Conservation (phyloP, 2,888 invertebrate genomes). For the Petrophora chlorosata region DNA sequence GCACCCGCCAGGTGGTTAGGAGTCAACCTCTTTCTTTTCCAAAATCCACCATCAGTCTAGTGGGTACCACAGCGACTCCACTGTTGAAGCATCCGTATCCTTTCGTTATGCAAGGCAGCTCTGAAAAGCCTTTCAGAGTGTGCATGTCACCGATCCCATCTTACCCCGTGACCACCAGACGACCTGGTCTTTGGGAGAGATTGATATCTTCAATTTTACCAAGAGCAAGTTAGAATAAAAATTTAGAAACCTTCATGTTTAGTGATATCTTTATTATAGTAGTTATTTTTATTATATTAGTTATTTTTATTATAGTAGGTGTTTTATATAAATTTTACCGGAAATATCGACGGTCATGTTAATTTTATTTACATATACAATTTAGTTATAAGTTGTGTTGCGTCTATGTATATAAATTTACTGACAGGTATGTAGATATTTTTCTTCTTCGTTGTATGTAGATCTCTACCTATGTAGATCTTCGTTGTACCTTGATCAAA, state of each 20-base stretch:
- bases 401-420: no score
- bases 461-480: no score
- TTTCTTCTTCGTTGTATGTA: no score
- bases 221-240: constrained; percentile 30
- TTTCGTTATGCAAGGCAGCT: constrained; percentile 55
- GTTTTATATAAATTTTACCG: no score
- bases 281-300: no score
- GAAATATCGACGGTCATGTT: no score
- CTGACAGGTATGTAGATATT: no score
- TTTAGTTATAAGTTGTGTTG: no score
- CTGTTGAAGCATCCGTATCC: constrained; percentile 69
- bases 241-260: not conserved
- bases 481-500: no score
- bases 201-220: constrained; percentile 66
- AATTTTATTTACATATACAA: no score
- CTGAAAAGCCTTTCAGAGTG: constrained; percentile 55
- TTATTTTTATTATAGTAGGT: no score
- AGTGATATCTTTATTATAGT: not conserved
- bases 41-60: constrained; percentile 61
- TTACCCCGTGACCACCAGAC: constrained; percentile 50
- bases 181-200: constrained; percentile 63
- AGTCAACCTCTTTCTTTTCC: constrained; percentile 56
- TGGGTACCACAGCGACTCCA: constrained; percentile 69
- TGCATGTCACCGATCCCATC: constrained; percentile 61
- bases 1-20: constrained; percentile 57